Percentiles rank a stretch among this genome's conserved stretches.
Conservation (phyloP, 1,140 invertebrate genomes). For the Microplitis mediator region DNA sequence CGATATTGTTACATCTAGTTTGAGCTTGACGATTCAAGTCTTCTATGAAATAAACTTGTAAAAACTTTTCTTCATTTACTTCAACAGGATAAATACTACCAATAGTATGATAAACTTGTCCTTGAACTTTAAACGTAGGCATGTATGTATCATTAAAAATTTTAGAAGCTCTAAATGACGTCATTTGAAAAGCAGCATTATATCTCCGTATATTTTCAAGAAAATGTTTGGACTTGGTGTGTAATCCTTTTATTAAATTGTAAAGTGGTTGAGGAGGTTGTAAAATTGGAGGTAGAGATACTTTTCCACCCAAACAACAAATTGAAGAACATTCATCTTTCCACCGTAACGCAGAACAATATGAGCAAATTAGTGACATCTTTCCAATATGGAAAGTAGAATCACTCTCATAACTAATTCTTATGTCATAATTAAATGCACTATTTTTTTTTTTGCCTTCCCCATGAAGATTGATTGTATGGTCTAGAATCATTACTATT, state of each 20-base stretch:
- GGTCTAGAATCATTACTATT: no score
- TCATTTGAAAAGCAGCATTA: not conserved
- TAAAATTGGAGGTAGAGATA: conserved; percentile 37
- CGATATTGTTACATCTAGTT: no score
- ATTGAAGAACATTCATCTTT: no score
- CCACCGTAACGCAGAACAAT: no score
- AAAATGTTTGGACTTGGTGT: conserved; percentile 29
- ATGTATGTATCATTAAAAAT: conserved; percentile 3
- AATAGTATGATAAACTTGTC: no score
- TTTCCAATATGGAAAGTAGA: not conserved
- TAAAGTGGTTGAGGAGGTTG: conserved; percentile 39
- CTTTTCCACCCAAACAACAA: conserved; percentile 32
- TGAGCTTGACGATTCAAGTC: no score
- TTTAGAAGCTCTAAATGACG: conserved; percentile 13
- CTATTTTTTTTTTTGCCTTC: no score
- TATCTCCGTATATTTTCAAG: not conserved
- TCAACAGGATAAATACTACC: not conserved
- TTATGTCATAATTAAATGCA: not conserved
- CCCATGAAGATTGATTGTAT: no score
- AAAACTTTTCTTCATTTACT: conserved; percentile 16
- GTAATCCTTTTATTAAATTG: conserved; percentile 17
- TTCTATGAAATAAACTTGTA: no score
- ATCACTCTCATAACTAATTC: not conserved
- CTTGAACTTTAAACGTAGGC: no score
- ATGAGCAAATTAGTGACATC: not conserved